phyloP scores from a whole-genome alignment of 1,140 invertebrate species.

The Helicoverpa zea region DNA sequence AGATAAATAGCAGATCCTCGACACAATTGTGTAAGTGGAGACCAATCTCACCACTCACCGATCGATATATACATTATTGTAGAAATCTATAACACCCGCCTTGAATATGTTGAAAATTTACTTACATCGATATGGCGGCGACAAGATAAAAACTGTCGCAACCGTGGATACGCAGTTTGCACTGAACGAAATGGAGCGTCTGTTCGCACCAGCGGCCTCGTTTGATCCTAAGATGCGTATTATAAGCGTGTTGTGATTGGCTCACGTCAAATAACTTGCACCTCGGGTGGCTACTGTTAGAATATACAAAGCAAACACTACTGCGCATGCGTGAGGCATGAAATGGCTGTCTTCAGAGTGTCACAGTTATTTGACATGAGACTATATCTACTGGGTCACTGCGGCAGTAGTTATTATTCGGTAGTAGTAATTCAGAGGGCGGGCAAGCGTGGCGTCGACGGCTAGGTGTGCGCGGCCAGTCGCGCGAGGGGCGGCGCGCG shows the following conservation, averaged over 20 bases:
- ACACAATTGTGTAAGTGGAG: slow-evolving; percentile 53
- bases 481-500: slow-evolving; percentile 85
- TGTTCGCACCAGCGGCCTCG: not conserved
- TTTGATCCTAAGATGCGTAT: no score
- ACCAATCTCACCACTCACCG: slow-evolving; percentile 48
- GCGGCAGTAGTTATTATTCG: no score
- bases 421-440: not conserved
- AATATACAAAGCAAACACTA: no score
- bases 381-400: no score
- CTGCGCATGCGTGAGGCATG: no score
- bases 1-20: slow-evolving; percentile 48
- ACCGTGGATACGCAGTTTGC: slow-evolving; percentile 9
- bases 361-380: no score
- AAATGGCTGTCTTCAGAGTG: not conserved
- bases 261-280: not conserved
- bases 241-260: no score
- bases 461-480: slow-evolving; percentile 75
- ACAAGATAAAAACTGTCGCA: not conserved
- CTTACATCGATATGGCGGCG: slow-evolving; percentile 15
- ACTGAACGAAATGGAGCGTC: slow-evolving; percentile 9
- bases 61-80: slow-evolving; percentile 52
- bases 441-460: slow-evolving; percentile 2
- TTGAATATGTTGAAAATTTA: slow-evolving; percentile 25
- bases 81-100: slow-evolving; percentile 41
- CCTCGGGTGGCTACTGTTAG: not conserved